Evolutionary conservation across 2,113 vertebrate species (phyloP).

Genomic region (Apaloderma vittatum): DNA sequence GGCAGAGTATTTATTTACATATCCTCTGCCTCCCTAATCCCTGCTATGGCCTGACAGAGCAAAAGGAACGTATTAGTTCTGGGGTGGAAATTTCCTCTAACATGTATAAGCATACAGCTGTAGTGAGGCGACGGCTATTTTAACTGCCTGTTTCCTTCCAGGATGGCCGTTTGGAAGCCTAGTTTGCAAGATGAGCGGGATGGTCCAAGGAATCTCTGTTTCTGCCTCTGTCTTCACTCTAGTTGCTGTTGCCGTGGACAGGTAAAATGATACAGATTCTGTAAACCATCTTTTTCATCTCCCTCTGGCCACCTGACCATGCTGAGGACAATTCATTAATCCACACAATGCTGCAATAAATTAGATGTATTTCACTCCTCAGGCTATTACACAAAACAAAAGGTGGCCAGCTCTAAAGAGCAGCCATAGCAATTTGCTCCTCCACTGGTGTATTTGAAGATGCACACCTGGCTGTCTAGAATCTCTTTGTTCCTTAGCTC

Average conservation of each 20-base stretch:
- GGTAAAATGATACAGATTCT: slow-evolving; percentile 74
- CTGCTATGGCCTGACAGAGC: neutral
- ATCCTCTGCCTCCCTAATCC: neutral
- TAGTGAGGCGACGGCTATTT: neutral
- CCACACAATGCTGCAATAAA: neutral
- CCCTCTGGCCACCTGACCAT: neutral
- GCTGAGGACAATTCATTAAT: neutral
- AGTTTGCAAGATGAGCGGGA: slow-evolving; percentile 93
- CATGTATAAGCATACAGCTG: rapidly evolving
- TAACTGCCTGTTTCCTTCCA: slow-evolving; percentile 51
- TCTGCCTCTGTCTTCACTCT: slow-evolving; percentile 94
- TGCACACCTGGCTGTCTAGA: neutral
- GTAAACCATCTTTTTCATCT: neutral
- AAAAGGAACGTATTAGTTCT: neutral
- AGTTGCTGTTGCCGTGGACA: slow-evolving; percentile 92
- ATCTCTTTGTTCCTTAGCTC: neutral
- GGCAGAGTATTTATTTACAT: neutral
- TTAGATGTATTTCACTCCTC: neutral
- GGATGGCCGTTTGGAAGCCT: slow-evolving; percentile 95
- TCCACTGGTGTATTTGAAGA: neutral
- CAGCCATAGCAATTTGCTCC: neutral
- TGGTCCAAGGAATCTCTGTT: slow-evolving; percentile 93
- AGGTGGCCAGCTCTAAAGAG: rapidly evolving
- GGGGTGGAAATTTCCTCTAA: neutral
- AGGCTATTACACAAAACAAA: neutral